Base-by-base conservation (phyloP, 2,888 invertebrate genomes). In the Onthophagus sagittarius region DNA sequence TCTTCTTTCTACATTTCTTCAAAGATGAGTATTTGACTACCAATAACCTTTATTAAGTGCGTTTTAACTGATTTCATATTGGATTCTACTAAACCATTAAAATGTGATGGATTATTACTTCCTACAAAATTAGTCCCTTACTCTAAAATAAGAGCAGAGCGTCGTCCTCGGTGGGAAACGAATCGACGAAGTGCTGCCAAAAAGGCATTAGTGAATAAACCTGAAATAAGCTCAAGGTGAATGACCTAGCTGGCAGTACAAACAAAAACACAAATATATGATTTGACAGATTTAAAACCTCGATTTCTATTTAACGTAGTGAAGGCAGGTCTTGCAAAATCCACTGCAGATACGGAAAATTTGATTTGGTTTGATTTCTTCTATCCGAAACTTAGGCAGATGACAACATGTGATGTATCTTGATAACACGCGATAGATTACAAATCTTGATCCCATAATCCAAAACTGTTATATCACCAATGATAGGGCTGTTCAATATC, bases 141-240 rank as follows among this genome's bases (percentile, higher is more conserved):
- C 11, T 65, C 65, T 11, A 77, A 79, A 64, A 73, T 76, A 2
- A 81, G 76, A 5, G 73, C 39, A 13, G 33, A 62, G 0, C 76
- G 75, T 63, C 74, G 74, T 11, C 80, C 80, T n/a, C 80, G 73
- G 0, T 79, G 72, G 0, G 77, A 71, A 0, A 76, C 71, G 63
- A 82, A 82, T 33, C 80, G 74, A 11, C 74, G 62, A 1, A 81
- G 72, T 1, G 78, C 76, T 2, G 76, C 71, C 11, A 81, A 32
- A 69, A 81, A 80, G 0, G 75, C 70, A 3, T 78, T 76, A n/a
- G 76, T 77, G 5, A 76, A 72, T 5, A 81, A 73, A 64, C 77
- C 77, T 0, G 76, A 71, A 0, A 79, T 79, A 0, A 79, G 39
- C 73, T 82, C 81, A 14, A 81, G 13, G 73, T 81, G 80, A 0